phyloP scores from a whole-genome alignment of 2,888 invertebrate genomes.

The Pogonocherus hispidulus region DNA sequence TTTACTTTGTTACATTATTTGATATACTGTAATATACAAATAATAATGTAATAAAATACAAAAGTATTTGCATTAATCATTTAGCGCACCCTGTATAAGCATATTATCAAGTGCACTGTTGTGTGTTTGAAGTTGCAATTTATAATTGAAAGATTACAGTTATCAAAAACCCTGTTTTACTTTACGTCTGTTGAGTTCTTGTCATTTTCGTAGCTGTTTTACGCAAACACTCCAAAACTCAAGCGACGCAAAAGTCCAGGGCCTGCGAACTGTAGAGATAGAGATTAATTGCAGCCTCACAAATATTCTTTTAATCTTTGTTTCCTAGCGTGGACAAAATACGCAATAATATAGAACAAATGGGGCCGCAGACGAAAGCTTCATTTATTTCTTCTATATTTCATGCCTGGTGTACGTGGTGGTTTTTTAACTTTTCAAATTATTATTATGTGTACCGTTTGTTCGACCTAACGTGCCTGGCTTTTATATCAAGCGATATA shows the following conservation, averaged over 20 bases:
- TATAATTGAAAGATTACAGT: no score
- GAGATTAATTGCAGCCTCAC: not conserved
- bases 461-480: conserved; percentile 10
- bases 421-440: conserved; percentile 38
- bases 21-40: no score
- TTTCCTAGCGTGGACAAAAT: conserved; percentile 18
- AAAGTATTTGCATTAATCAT: no score
- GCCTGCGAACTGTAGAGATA: not conserved
- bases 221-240: not conserved
- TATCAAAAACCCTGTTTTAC: no score
- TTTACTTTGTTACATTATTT: no score
- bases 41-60: no score
- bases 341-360: conserved; percentile 35
- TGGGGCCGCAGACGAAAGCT: conserved; percentile 36
- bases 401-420: conserved; percentile 32
- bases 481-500: conserved; percentile 14
- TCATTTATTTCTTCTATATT: conserved; percentile 42
- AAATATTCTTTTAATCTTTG: conserved; percentile 14
- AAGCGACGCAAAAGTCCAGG: not conserved
- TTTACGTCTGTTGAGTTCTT: no score
- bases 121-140: no score
- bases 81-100: no score
- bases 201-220: not conserved
- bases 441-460: conserved; percentile 17
- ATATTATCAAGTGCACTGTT: no score